Percentiles rank a stretch among this genome's conserved stretches.
These are phyloP conservation scores for Nephrotoma guestfalica DNA, from an alignment of 2,888 invertebrate species.

Conservation along the genomic window DNA sequence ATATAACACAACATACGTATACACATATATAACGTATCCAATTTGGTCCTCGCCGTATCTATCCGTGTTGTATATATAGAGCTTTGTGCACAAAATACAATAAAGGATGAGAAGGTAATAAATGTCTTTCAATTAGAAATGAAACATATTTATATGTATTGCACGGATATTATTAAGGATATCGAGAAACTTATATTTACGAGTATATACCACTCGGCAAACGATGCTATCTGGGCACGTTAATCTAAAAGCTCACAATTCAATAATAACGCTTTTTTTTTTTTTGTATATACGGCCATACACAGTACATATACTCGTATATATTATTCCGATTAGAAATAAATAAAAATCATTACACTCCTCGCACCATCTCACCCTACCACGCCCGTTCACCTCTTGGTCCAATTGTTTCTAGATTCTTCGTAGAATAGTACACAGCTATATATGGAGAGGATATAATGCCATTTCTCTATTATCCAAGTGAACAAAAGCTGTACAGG, in stretches of 20 bases:
- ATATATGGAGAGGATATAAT: neutral
- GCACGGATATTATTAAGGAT: neutral
- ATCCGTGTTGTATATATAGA: neutral
- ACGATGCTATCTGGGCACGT: neutral
- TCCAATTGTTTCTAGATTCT: neutral
- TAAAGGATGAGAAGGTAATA: neutral
- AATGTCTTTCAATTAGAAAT: neutral
- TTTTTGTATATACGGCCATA: neutral
- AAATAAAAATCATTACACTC: neutral
- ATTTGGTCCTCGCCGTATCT: neutral
- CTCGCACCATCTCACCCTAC: neutral
- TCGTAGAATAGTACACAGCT: neutral
- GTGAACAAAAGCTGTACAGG: neutral
- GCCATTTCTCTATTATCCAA: neutral
- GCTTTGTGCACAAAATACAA: neutral
- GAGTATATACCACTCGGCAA: neutral
- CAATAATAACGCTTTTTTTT: neutral
- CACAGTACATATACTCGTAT: neutral
- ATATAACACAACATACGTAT: neutral
- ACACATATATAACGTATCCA: neutral
- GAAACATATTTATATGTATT: neutral
- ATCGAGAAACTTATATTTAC: neutral
- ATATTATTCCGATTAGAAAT: neutral
- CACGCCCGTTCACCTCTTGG: neutral
- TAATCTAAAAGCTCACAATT: neutral